Percentiles rank a stretch among this genome's conserved stretches.
Evolutionary conservation across 2,888 invertebrate species (phyloP).

Genomic region (Asteroscopus sphinx): DNA sequence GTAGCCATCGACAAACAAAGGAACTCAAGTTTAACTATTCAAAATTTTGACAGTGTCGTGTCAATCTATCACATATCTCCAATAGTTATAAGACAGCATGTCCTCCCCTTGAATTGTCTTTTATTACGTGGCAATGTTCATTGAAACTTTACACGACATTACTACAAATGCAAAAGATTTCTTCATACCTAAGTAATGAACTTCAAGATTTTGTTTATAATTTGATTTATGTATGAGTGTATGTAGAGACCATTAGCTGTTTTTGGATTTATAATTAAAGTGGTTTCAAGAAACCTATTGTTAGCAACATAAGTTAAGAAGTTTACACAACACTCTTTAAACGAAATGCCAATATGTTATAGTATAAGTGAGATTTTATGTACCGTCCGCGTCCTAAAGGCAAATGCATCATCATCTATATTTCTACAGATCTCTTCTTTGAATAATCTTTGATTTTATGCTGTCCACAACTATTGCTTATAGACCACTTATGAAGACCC

Average conservation of each 20-base stretch:
- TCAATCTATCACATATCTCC: constrained; percentile 35
- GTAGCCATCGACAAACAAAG: constrained; percentile 14
- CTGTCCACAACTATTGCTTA: too few relatives aligned
- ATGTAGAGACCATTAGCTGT: too few relatives aligned
- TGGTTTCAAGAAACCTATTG: constrained; percentile 1
- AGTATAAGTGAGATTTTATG: not conserved
- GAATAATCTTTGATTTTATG: too few relatives aligned
- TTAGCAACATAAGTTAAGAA: not conserved
- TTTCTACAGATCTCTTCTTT: too few relatives aligned
- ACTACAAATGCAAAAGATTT: constrained; percentile 13
- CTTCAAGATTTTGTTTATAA: too few relatives aligned
- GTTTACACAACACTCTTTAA: not conserved
- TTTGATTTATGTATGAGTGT: too few relatives aligned
- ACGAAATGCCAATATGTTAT: not conserved
- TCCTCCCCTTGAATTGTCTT: constrained; percentile 45
- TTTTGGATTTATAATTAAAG: constrained; percentile 17
- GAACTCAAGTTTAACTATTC: constrained; percentile 24
- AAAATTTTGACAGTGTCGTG: constrained; percentile 35
- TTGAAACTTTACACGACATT: constrained; percentile 13
- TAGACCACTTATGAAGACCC: too few relatives aligned
- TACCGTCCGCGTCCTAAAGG: too few relatives aligned
- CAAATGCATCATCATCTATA: too few relatives aligned
- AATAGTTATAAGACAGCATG: constrained; percentile 43
- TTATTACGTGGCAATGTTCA: constrained; percentile 35
- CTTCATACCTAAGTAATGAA: not conserved